These are phyloP conservation scores for Neuroscelio doddi DNA, from an alignment of 2,888 invertebrate genomes.

Conservation along the genomic window DNA sequence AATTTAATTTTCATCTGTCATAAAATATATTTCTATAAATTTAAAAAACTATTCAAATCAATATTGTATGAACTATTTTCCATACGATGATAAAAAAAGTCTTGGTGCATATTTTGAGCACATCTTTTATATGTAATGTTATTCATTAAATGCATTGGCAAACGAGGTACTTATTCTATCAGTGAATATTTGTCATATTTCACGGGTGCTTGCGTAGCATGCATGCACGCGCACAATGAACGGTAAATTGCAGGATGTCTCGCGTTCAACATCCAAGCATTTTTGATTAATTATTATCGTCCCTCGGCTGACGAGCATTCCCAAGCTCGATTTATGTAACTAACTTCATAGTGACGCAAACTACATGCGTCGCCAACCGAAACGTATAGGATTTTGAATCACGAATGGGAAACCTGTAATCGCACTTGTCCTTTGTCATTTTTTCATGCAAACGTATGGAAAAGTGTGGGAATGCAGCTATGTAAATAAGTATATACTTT, in stretches of 20 bases:
- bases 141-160: too few species aligned
- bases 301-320: slow-evolving; percentile 22
- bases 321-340: slow-evolving; percentile 38
- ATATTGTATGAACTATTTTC: too few species aligned
- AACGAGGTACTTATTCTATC: too few species aligned
- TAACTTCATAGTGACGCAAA: slow-evolving; percentile 36
- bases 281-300: slow-evolving; percentile 19
- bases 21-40: too few species aligned
- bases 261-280: slow-evolving; percentile 18
- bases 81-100: too few species aligned
- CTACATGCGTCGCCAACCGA: slow-evolving; percentile 31
- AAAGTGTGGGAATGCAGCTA: not conserved
- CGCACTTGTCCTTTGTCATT: slow-evolving; percentile 12
- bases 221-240: slow-evolving; percentile 18
- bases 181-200: slow-evolving; percentile 13
- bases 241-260: slow-evolving; percentile 26
- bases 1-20: too few species aligned
- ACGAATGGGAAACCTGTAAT: slow-evolving; percentile 9
- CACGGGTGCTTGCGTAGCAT: slow-evolving; percentile 9
- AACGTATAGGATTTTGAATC: slow-evolving; percentile 20
- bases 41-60: too few species aligned
- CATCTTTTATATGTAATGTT: too few species aligned
- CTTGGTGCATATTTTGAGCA: too few species aligned
- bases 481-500: too few species aligned
- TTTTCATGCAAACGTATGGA: slow-evolving; percentile 8